Percentiles rank a stretch among this genome's conserved stretches.
Conservation (phyloP, 2,888 invertebrate species). For the Rhagonycha fulva region DNA sequence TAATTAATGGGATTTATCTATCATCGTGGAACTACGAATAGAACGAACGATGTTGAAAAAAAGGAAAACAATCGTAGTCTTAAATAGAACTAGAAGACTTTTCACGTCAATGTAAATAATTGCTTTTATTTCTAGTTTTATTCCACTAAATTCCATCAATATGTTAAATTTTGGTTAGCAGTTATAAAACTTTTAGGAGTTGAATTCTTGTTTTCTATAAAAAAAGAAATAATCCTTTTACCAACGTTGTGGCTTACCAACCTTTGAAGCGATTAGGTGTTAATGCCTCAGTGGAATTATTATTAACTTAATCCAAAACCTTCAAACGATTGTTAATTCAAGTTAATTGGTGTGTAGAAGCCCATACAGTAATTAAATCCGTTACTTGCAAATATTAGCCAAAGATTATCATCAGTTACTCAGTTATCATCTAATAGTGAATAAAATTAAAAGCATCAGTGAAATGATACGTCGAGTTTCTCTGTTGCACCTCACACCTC, state of each 20-base stretch:
- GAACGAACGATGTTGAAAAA: background rate
- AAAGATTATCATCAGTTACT: too few relatives aligned
- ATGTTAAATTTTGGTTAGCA: background rate
- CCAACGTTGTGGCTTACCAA: background rate
- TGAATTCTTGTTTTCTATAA: background rate
- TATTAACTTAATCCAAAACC: background rate
- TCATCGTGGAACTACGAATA: background rate
- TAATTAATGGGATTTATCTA: constrained; percentile 2
- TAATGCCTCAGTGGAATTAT: background rate
- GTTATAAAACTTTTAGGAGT: background rate
- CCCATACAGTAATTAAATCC: background rate
- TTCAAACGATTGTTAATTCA: background rate
- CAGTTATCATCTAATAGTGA: too few relatives aligned
- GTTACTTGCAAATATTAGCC: background rate
- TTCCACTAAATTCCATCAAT: background rate
- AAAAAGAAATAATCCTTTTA: background rate
- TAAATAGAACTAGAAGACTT: background rate
- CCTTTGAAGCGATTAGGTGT: background rate
- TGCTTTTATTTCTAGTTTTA: background rate
- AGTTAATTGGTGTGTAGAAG: background rate
- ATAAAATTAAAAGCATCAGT: too few relatives aligned
- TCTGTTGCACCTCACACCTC: background rate
- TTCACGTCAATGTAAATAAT: background rate
- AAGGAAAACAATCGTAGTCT: background rate
- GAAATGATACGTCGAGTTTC: too few relatives aligned